Evolutionary conservation across 2,888 invertebrate species (phyloP).

Genomic region (Creontiades dilutus): DNA sequence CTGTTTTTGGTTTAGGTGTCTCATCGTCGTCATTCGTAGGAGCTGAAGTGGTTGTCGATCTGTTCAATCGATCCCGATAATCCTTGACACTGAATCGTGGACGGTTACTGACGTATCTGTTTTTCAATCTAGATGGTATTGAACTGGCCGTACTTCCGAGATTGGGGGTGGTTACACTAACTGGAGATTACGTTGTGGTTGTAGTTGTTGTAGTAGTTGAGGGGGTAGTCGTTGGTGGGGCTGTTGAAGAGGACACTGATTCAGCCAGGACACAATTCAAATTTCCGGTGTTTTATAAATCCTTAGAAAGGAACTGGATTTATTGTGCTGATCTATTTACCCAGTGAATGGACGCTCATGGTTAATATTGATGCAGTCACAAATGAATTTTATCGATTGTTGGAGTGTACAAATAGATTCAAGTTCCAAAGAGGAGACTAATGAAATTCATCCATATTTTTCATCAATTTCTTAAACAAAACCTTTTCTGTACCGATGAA

Average conservation of each 20-base stretch:
- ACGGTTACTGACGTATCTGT: slow-evolving; percentile 78
- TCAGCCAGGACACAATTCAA: no score
- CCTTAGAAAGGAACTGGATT: no score
- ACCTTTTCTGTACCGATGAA: no score
- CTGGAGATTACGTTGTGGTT: slow-evolving; percentile 61
- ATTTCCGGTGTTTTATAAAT: no score
- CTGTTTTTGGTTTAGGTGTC: slow-evolving; percentile 77
- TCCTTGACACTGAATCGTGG: slow-evolving; percentile 89
- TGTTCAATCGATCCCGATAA: slow-evolving; percentile 79
- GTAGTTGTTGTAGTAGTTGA: slow-evolving; percentile 76
- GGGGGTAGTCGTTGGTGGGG: slow-evolving; percentile 74
- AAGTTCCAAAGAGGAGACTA: no score
- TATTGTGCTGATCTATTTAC: no score
- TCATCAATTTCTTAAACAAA: no score
- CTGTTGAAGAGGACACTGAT: slow-evolving; percentile 72
- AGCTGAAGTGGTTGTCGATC: slow-evolving; percentile 76
- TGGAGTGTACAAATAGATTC: no score
- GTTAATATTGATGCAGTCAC: no score
- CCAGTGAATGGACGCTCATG: no score
- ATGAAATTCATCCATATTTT: no score
- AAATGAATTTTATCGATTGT: no score
- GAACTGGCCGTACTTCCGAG: slow-evolving; percentile 52
- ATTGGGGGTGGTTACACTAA: slow-evolving; percentile 64
- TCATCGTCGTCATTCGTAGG: slow-evolving; percentile 77
- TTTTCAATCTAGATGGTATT: slow-evolving; percentile 73